Evolutionary conservation across 2,797 vertebrate genomes (phyloP).

Genomic region (Astyanax mexicanus): DNA sequence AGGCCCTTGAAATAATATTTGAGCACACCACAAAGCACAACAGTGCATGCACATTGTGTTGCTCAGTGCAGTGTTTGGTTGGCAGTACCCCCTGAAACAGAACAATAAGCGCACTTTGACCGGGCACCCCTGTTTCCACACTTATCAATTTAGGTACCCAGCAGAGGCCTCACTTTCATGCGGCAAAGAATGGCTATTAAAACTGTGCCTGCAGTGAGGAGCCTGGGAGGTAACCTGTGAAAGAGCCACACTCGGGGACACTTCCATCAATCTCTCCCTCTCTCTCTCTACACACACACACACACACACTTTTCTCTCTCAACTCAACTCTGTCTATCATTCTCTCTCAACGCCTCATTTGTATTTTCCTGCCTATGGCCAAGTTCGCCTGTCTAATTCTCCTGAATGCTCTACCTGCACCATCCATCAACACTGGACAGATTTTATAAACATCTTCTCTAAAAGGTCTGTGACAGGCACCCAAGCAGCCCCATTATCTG

Average conservation of each 20-base stretch:
- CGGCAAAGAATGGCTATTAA: slow-evolving; percentile 52
- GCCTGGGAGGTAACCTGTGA: slow-evolving; percentile 37
- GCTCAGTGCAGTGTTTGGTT: neutral
- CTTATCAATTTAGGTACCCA: slow-evolving; percentile 36
- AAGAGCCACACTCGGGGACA: slow-evolving; percentile 38
- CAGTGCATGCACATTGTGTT: slow-evolving; percentile 5
- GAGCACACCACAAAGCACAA: neutral
- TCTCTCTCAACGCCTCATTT: slow-evolving; percentile 37
- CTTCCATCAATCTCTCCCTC: slow-evolving; percentile 10
- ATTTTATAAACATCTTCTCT: slow-evolving; percentile 63
- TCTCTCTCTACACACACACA: neutral
- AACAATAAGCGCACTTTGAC: slow-evolving; percentile 26
- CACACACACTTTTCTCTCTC: neutral
- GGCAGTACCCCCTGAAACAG: slow-evolving; percentile 24
- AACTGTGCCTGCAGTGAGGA: slow-evolving; percentile 54
- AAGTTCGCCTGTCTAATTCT: slow-evolving; percentile 50
- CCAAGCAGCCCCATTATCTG: slow-evolving; percentile 51
- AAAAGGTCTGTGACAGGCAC: slow-evolving; percentile 54
- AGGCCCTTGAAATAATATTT: slow-evolving; percentile 25
- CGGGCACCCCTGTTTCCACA: slow-evolving; percentile 11
- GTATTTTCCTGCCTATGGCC: slow-evolving; percentile 46
- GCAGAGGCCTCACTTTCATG: slow-evolving; percentile 48
- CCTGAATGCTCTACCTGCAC: slow-evolving; percentile 52
- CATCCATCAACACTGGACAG: slow-evolving; percentile 58
- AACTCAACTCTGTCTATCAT: slow-evolving; percentile 6